Percentiles rank a stretch among this genome's conserved stretches.
These are phyloP conservation scores for Cheilosia impressa DNA, from an alignment of 2,888 invertebrate genomes.

Conservation along the genomic window DNA sequence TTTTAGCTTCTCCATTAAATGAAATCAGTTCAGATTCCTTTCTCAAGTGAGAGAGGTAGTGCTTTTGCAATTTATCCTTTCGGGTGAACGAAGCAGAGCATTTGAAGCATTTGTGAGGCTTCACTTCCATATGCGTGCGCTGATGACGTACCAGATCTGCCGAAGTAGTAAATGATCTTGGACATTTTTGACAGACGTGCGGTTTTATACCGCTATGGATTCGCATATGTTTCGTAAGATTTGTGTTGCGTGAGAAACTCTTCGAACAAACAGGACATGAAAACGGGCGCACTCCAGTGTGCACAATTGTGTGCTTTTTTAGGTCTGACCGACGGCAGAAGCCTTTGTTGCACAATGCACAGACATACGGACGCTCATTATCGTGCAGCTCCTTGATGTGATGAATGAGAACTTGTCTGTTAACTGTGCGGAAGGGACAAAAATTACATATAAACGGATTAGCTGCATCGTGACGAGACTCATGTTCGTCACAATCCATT, in stretches of 20 bases:
- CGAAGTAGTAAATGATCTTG: constrained; percentile 89
- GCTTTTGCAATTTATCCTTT: constrained; percentile 88
- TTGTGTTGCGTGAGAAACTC: constrained; percentile 91
- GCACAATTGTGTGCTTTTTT: constrained; percentile 90
- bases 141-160: constrained; percentile 88
- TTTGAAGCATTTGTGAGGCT: constrained; percentile 87
- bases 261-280: constrained; percentile 90
- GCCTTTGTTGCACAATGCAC: constrained; percentile 88
- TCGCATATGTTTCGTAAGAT: constrained; percentile 89
- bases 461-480: constrained; percentile 86
- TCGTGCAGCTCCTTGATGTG: constrained; percentile 88
- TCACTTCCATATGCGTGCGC: constrained; percentile 87
- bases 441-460: constrained; percentile 81
- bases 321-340: constrained; percentile 89
- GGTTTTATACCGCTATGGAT: constrained; percentile 90
- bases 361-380: constrained; percentile 89
- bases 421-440: constrained; percentile 79
- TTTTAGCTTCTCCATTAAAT: constrained; percentile 68
- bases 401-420: constrained; percentile 83
- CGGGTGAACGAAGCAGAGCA: constrained; percentile 88
- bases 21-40: constrained; percentile 78
- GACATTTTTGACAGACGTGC: constrained; percentile 89
- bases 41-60: constrained; percentile 86
- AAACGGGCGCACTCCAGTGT: constrained; percentile 90
- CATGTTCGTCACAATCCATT: constrained; percentile 87